Evolutionary conservation across 2,888 invertebrate species (phyloP), one percentile per base, ranked within the genome.

Genomic region (Malthinus seriepunctatus): DNA sequence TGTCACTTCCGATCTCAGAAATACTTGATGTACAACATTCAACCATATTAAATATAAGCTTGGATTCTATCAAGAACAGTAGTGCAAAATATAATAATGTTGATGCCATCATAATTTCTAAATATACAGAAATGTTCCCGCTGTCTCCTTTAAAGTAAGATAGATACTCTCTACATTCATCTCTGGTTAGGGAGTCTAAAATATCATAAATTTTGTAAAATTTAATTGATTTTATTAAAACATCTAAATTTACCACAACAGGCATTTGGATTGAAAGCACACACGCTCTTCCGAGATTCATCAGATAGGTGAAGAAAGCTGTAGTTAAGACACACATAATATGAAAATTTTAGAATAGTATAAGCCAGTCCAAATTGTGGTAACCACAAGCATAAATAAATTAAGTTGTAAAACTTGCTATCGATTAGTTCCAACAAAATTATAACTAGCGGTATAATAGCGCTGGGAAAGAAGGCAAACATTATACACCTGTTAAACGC

Each of bases 401-500:
- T 69, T 3, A 76, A 56, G 3, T 59, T 63, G 49, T 73, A 75
- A 47, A 67, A 63, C 7, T 63, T 55, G 10, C 69, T 69, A 3
- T 64, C 67, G 0, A 71, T 69, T 32, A 67, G 59, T 56, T 72
- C 63, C 59, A 78, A 45, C 32, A 70, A 67, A 0, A 64, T 47
- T 3, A 77, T 65, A 6, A 73, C 58, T 8, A 73, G 55, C 0
- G 76, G 71, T 11, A 73, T 60, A 11, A 77, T 67, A 4, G 73
- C 65, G 7, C 78, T 76, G 14, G 67, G 51, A 59, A 76, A 73
- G 39, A 77, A 63, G n/a, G 71, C 72, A 12, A 68, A 48, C 37
- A 75, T 74, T 45, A 76, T 63, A 34, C 75, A 71, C 3, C 69
- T 42, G 6, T 76, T 70, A 58, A 75, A 73, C 3, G 84, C 82